phyloP scores from a whole-genome alignment of 2,113 vertebrate genomes.

The Clupea harengus region DNA sequence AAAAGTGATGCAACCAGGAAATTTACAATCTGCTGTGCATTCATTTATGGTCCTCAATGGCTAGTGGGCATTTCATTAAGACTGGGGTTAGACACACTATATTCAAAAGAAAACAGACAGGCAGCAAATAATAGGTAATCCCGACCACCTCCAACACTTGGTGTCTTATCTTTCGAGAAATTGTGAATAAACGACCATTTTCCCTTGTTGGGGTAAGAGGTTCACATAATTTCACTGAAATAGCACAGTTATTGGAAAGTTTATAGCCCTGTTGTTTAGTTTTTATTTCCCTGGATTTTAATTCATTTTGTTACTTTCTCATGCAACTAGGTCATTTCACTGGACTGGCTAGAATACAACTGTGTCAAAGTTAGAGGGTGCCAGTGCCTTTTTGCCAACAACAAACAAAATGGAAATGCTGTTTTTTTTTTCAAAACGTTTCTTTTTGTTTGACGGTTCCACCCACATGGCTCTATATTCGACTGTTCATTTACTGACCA shows the following conservation, averaged over 20 bases:
- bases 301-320: constrained; percentile 36
- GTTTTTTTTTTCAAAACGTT: constrained; percentile 11
- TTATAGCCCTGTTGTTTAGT: constrained; percentile 28
- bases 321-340: constrained; percentile 46
- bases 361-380: constrained; percentile 54
- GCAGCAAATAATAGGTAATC: constrained; percentile 6
- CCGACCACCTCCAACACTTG: neutral
- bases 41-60: constrained; percentile 37
- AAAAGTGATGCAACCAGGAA: constrained; percentile 40
- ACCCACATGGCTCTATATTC: neutral
- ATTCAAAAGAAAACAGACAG: neutral
- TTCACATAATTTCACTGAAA: constrained; percentile 35
- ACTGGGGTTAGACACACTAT: neutral
- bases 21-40: constrained; percentile 48
- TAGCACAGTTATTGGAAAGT: constrained; percentile 28
- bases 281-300: constrained; percentile 38
- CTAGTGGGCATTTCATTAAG: constrained; percentile 32
- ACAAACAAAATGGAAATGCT: constrained; percentile 45
- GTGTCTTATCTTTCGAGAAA: constrained; percentile 34
- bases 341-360: constrained; percentile 41
- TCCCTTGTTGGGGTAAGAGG: constrained; percentile 23
- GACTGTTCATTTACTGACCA: neutral
- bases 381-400: constrained; percentile 39
- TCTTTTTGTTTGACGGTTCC: neutral
- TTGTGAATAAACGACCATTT: constrained; percentile 40